A percentile compares a stretch with the other conserved stretches of the same genome.
Evolutionary conservation across 1,140 invertebrate species (phyloP).

Genomic region (Pseudomyrmex pallidus): DNA sequence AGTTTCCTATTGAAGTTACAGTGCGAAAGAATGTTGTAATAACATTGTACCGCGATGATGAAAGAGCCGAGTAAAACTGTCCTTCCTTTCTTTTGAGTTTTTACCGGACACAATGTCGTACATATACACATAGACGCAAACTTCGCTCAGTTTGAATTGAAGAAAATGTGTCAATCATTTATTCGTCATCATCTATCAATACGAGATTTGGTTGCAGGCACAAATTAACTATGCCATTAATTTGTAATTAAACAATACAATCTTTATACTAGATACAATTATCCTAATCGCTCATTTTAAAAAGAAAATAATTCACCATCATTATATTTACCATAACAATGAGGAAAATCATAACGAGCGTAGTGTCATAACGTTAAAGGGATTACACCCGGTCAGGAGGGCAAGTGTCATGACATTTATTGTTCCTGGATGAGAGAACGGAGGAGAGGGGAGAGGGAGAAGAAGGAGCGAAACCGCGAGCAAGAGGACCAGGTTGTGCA

Average conservation of each 20-base stretch:
- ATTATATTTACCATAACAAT: background rate
- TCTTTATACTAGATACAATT: too few relatives aligned
- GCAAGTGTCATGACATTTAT: constrained; percentile 21
- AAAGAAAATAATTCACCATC: background rate
- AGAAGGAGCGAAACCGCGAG: background rate
- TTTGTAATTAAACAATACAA: too few relatives aligned
- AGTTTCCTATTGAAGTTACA: constrained; percentile 30
- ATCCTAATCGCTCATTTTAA: too few relatives aligned
- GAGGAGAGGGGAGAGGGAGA: background rate
- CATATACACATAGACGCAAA: too few relatives aligned
- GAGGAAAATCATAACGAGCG: background rate
- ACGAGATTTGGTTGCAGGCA: background rate
- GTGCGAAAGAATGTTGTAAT: background rate
- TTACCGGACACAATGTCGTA: too few relatives aligned
- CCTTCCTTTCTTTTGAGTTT: too few relatives aligned
- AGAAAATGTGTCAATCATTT: background rate
- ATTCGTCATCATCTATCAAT: background rate
- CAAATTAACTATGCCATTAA: background rate
- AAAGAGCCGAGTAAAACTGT: background rate
- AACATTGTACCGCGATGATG: background rate
- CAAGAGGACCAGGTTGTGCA: constrained; percentile 13
- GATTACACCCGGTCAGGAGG: constrained; percentile 1
- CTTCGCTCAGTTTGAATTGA: too few relatives aligned
- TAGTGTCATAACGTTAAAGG: background rate
- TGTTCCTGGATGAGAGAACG: too few relatives aligned